A percentile compares a stretch with the other conserved stretches of the same genome.
These are phyloP conservation scores for Oasisia sp. DNA, from an alignment of 2,888 invertebrate species.

Conservation along the genomic window DNA sequence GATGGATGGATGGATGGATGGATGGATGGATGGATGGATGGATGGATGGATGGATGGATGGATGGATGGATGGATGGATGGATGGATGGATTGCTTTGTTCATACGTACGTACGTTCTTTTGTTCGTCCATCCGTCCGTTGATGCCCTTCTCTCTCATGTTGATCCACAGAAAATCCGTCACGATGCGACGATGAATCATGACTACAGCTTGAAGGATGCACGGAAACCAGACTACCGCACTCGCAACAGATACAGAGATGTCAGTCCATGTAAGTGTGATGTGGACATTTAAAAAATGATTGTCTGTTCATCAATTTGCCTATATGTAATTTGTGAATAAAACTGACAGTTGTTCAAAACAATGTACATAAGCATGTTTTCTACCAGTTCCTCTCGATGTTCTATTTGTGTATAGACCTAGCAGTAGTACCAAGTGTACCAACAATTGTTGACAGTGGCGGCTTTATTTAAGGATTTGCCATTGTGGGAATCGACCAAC, in stretches of 20 bases:
- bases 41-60: not conserved
- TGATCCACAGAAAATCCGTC: conserved; percentile 38
- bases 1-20: conserved; percentile 8
- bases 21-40: not conserved
- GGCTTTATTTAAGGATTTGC: too few species aligned
- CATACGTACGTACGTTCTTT: too few species aligned
- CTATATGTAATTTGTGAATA: too few species aligned
- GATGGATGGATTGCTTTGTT: not conserved
- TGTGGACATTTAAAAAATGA: not conserved
- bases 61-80: not conserved
- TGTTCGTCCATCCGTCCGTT: not conserved
- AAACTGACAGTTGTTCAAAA: too few species aligned
- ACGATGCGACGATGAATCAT: conserved; percentile 42
- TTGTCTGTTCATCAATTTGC: not conserved
- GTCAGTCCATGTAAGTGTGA: conserved; percentile 81
- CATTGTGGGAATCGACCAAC: too few species aligned
- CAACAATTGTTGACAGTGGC: too few species aligned
- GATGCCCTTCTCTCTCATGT: not conserved
- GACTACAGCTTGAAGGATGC: conserved; percentile 73
- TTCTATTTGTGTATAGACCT: too few species aligned
- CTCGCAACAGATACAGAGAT: conserved; percentile 91
- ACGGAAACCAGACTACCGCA: conserved; percentile 80
- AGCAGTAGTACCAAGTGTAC: too few species aligned
- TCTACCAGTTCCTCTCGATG: too few species aligned
- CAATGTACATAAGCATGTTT: too few species aligned